A percentile compares a stretch with the other conserved stretches of the same genome.
Conservation (phyloP, 2,888 invertebrate species). For the Acrobeloides nanus region DNA sequence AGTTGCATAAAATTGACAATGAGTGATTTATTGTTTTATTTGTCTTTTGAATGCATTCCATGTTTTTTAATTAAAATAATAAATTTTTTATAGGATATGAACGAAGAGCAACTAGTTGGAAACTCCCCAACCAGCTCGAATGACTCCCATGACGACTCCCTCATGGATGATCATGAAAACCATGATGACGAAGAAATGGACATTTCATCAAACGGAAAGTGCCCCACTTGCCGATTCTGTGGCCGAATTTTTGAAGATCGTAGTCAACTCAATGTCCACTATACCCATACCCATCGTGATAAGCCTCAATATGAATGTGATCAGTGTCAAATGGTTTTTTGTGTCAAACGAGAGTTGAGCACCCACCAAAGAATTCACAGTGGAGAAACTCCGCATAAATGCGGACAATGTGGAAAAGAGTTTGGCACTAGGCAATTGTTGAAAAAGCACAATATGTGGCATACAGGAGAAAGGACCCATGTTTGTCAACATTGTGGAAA, state of each 20-base stretch:
- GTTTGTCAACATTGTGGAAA: slow-evolving; percentile 54
- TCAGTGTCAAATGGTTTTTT: slow-evolving; percentile 53
- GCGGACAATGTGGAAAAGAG: slow-evolving; percentile 55
- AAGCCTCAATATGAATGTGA: slow-evolving; percentile 54
- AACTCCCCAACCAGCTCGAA: slow-evolving; percentile 22
- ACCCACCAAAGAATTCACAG: slow-evolving; percentile 56
- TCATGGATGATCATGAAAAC: slow-evolving; percentile 17
- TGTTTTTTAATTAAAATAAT: slow-evolving; percentile 13
- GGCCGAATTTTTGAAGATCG: slow-evolving; percentile 23
- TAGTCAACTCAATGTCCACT: slow-evolving; percentile 41
- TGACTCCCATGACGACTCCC: slow-evolving; percentile 12
- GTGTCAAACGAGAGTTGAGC: slow-evolving; percentile 54
- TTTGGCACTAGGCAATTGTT: slow-evolving; percentile 57
- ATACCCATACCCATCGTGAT: slow-evolving; percentile 53
- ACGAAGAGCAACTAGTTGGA: slow-evolving; percentile 11
- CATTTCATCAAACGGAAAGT: too few relatives aligned
- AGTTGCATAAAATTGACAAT: too few relatives aligned
- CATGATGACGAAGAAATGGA: slow-evolving; percentile 4
- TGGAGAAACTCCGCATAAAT: slow-evolving; percentile 47
- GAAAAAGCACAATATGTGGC: slow-evolving; percentile 56
- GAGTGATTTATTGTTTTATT: too few relatives aligned
- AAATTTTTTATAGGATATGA: too few relatives aligned
- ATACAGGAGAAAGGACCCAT: slow-evolving; percentile 55
- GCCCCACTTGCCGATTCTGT: slow-evolving; percentile 29
- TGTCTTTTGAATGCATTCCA: too few relatives aligned